These are phyloP conservation scores for Phallusia fumigata DNA, from an alignment of 23 tunicate species.

Conservation along the genomic window DNA sequence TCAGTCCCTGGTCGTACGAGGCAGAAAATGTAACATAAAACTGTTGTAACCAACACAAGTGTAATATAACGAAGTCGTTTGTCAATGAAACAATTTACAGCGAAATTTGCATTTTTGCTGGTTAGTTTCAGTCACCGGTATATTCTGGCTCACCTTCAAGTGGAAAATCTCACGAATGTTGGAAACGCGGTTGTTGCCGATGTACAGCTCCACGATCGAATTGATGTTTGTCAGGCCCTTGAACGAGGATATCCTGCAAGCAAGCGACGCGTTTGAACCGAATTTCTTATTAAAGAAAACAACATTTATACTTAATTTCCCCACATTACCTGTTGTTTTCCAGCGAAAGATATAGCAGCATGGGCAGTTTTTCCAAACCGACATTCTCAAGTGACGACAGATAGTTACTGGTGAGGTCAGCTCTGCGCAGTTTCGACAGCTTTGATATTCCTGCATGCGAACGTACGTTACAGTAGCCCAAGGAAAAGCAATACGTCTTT, in stretches of 20 bases:
- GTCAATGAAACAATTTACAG: too few species aligned
- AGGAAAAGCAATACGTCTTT: too few species aligned
- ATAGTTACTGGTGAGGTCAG: conserved; percentile 76
- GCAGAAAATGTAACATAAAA: background rate
- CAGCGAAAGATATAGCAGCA: conserved; percentile 50
- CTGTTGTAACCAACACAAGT: background rate
- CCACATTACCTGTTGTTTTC: conserved; percentile 81
- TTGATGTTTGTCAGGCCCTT: conserved; percentile 49
- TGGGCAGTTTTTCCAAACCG: conserved; percentile 50
- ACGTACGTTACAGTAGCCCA: background rate
- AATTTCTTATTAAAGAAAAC: too few species aligned
- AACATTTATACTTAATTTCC: too few species aligned
- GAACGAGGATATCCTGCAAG: conserved; percentile 59
- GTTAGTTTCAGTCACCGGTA: too few species aligned
- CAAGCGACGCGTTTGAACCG: background rate
- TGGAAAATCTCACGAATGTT: conserved; percentile 81
- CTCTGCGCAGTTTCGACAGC: conserved; percentile 37
- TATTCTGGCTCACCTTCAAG: conserved; percentile 48
- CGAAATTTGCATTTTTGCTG: too few species aligned
- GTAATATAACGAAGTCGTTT: background rate
- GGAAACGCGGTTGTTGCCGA: conserved; percentile 79
- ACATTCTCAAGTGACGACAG: conserved; percentile 60
- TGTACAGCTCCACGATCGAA: conserved; percentile 63
- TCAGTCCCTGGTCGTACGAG: conserved; percentile 44
- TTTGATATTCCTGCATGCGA: conserved; percentile 53